A percentile compares a stretch with the other conserved stretches of the same genome.
Evolutionary conservation across 2,113 vertebrate species (phyloP).

Genomic region (Fregata magnificens): DNA sequence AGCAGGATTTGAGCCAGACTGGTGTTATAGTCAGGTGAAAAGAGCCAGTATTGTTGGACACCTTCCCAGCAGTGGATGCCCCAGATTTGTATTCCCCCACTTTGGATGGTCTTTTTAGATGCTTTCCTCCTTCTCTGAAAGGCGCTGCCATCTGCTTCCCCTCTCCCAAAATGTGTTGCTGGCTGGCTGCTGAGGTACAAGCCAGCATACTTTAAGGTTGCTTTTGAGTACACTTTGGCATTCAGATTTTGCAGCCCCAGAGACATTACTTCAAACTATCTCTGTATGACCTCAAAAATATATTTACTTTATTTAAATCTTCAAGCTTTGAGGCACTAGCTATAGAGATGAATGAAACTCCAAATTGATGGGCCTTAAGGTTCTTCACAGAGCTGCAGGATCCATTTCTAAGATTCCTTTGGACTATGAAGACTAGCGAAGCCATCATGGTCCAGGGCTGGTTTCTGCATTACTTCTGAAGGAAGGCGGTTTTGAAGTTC

Average conservation of each 20-base stretch:
- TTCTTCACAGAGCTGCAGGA: background rate
- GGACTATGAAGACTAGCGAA: background rate
- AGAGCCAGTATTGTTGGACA: accelerated
- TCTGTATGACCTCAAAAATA: background rate
- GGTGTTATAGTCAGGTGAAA: background rate
- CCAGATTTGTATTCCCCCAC: background rate
- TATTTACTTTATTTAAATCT: background rate
- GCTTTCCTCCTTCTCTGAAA: background rate
- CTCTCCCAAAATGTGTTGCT: background rate
- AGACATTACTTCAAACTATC: background rate
- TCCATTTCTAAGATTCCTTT: background rate
- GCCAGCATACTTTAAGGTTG: background rate
- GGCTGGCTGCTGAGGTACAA: background rate
- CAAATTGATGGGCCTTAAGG: background rate
- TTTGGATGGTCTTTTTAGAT: background rate
- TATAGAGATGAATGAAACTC: background rate
- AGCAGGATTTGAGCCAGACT: background rate
- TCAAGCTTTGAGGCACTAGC: background rate
- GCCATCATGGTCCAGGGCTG: background rate
- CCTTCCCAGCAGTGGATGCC: background rate
- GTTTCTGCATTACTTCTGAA: background rate
- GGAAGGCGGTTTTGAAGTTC: background rate
- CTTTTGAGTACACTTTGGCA: background rate
- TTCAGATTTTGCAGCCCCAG: background rate
- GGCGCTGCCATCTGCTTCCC: background rate